These are phyloP conservation scores for Lycocerus yunnanus DNA, from an alignment of 2,888 invertebrate species.

Conservation along the genomic window DNA sequence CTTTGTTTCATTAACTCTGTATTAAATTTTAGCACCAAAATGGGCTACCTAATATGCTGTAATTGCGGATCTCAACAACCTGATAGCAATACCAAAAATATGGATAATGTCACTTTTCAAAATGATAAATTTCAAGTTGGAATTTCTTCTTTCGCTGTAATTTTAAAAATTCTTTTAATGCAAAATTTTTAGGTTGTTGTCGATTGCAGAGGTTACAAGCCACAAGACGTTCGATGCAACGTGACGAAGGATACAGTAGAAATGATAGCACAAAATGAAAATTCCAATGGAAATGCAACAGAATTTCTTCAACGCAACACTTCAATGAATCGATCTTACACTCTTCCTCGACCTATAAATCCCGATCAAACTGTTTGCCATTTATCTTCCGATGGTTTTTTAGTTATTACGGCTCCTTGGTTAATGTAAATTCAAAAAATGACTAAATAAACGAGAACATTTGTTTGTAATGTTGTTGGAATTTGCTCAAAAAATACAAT, in stretches of 20 bases:
- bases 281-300: background rate
- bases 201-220: conserved; percentile 16
- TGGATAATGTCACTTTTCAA: background rate
- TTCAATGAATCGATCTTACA: conserved; percentile 14
- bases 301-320: conserved; percentile 1
- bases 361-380: conserved; percentile 7
- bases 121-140: background rate
- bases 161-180: background rate
- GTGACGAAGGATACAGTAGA: conserved; percentile 15
- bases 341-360: conserved; percentile 21
- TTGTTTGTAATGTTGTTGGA: too few species aligned
- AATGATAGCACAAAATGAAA: conserved; percentile 12
- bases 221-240: conserved; percentile 20
- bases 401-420: conserved; percentile 23
- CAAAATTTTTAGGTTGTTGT: conserved; percentile 12
- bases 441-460: too few species aligned
- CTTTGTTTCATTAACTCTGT: background rate
- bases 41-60: background rate
- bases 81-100: background rate
- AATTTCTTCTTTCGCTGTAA: background rate
- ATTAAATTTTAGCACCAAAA: background rate
- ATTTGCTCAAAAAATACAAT: too few species aligned
- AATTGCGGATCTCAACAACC: background rate
- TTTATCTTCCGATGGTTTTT: conserved; percentile 23
- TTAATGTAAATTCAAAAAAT: conserved; percentile 33